Evolutionary conservation across 2,113 vertebrate species (phyloP).

Genomic region (Muscicapa adusta): DNA sequence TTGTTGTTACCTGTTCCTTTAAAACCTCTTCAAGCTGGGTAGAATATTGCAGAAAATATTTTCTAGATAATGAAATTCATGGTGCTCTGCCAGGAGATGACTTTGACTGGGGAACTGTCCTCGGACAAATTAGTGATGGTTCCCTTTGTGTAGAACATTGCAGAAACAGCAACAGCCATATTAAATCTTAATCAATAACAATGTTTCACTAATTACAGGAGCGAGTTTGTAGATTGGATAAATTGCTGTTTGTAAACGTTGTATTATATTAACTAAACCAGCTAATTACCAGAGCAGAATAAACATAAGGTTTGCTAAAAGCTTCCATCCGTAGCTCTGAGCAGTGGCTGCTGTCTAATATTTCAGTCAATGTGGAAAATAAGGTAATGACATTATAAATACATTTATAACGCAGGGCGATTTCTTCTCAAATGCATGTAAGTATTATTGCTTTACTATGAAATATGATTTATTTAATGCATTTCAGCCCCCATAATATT

Average conservation of each 20-base stretch:
- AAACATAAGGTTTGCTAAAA: slow-evolving; percentile 68
- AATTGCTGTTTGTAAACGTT: slow-evolving; percentile 70
- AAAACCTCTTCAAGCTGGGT: background rate
- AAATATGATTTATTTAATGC: slow-evolving; percentile 79
- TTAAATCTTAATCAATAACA: slow-evolving; percentile 77
- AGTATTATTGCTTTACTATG: slow-evolving; percentile 74
- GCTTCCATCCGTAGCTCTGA: slow-evolving; percentile 61
- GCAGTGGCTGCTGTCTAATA: slow-evolving; percentile 56
- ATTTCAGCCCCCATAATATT: slow-evolving; percentile 73
- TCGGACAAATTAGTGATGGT: slow-evolving; percentile 50
- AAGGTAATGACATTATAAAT: slow-evolving; percentile 75
- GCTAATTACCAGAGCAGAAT: slow-evolving; percentile 70
- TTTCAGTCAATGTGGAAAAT: slow-evolving; percentile 61
- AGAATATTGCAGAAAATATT: background rate
- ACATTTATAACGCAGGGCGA: slow-evolving; percentile 67
- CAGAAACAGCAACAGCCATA: slow-evolving; percentile 26
- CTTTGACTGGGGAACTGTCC: slow-evolving; percentile 37
- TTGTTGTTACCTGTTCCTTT: background rate
- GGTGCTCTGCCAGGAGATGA: slow-evolving; percentile 22
- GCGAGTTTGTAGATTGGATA: slow-evolving; percentile 65
- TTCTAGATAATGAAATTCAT: slow-evolving; percentile 13
- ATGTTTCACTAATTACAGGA: slow-evolving; percentile 69
- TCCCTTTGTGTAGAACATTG: slow-evolving; percentile 34
- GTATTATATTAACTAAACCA: slow-evolving; percentile 71
- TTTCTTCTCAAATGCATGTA: slow-evolving; percentile 70